Evolutionary conservation across 2,113 vertebrate species (phyloP), one percentile per base, ranked within the genome.

Genomic region (Beaufortia kweichowensis): DNA sequence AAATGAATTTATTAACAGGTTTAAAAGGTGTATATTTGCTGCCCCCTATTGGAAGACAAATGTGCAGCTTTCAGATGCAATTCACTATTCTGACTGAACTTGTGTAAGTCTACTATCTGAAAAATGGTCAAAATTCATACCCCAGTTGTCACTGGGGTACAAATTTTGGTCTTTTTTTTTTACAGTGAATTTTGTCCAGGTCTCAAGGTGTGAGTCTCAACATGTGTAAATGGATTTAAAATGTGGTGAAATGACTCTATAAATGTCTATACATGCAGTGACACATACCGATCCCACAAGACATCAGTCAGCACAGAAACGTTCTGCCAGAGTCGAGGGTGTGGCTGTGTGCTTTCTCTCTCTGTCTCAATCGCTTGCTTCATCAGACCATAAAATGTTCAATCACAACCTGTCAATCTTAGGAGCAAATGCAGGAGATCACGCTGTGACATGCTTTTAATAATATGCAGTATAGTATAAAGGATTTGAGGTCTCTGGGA

Each of bases 11-110:
- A 10, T 68, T 31, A 61, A 55, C 29, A 2, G 29, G 23, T 21
- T 14, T 33, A 67, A 21, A 5, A 31, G 55, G 11, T 78, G 76
- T 71, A 56, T 28, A 60, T 81, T 56, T 81, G 80, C 75, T 81
- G 75, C 80, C 80, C 69, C 57, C 80, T 81, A 21, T 67, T 78
- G 80, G 72, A 74, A 61, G 24, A 62, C 11, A 3, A 59, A 24
- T 59, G 17, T 28, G 11, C 19, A 53, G 53, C 17, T 19, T 67
- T 29, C 24, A 7, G 17, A n/a, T 26, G 17, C 41, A 43, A 43
- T 4, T 12, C 14, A 14, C 11, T 1, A 17, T 3, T 46, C 15
- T 15, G 43, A 46, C 43, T 12, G 31, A 39, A 39, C 11, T 39
- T 39, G 35, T 39, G 11, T 10, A 39, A 1, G 8, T 10, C 35